Evolutionary conservation across 2,797 vertebrate genomes (phyloP), one percentile per base, ranked within the genome.

Genomic region (Merluccius polli): DNA sequence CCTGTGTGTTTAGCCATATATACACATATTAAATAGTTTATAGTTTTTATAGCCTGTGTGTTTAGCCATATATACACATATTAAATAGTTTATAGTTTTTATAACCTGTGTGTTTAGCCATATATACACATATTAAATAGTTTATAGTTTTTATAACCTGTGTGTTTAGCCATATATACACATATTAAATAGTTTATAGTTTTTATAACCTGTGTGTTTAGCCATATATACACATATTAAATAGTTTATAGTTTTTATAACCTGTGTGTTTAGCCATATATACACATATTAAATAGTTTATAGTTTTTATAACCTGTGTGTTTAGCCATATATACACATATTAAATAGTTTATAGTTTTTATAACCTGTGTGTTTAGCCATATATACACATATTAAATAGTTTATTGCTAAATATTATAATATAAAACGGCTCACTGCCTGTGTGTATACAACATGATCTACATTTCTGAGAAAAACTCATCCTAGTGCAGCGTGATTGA

Each of bases 401-500:
- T 65, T 24, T 65, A 10, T 27, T 65, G 24, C n/a, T 27, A 24
- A 24, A 59, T n/a, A 21, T 4, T 21, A 48, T 65, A 11, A 65
- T 65, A 24, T 65, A 3, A 65, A 24, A 27, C n/a, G 27, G 24
- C 52, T 27, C n/a, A 65, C 10, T 27, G n/a, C 44, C 1, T 9
- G 8, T 59, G n/a, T 0, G 24, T 59, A 10, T 59, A 59, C 52
- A 59, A 59, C 52, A 59, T 27, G 24, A 27, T 12, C 24, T 12
- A 27, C 13, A 15, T 65, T 7, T 27, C 24, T 65, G 4, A 65
- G 21, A n/a, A 65, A n/a, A 65, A 65, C 21, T n/a, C 59, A n/a
- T 31, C 67, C 18, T 69, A 30, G 31, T 32, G 29, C 7, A 21
- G 35, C 52, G 71, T 86, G 88, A 92, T n/a, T 90, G 91, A 90